These are phyloP conservation scores for Cryptus viduatorius DNA, from an alignment of 2,888 invertebrate genomes.

Conservation along the genomic window DNA sequence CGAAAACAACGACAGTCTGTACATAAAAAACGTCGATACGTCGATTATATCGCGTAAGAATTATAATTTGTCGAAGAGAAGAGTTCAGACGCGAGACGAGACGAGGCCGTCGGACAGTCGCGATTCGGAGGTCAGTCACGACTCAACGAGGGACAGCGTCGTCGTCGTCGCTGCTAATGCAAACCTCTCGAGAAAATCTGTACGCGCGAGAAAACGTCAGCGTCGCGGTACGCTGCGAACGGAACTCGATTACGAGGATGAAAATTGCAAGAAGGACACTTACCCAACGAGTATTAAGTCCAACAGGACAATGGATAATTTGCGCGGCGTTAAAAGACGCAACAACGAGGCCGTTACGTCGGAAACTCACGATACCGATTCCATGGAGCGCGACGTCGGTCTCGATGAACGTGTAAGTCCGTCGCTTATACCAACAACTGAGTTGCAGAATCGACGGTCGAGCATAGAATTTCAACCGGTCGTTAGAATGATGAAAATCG, in stretches of 20 bases:
- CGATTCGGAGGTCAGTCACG: slow-evolving; percentile 47
- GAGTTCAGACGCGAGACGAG: slow-evolving; percentile 42
- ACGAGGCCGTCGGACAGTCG: slow-evolving; percentile 51
- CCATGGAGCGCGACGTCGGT: slow-evolving; percentile 71
- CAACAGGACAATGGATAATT: slow-evolving; percentile 31
- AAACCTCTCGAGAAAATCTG: slow-evolving; percentile 39
- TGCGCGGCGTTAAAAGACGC: slow-evolving; percentile 55
- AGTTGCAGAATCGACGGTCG: slow-evolving; percentile 81
- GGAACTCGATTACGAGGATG: slow-evolving; percentile 75
- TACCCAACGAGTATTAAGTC: slow-evolving; percentile 42
- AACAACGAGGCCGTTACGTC: slow-evolving; percentile 70
- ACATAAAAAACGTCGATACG: slow-evolving; percentile 73
- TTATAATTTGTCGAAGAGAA: slow-evolving; percentile 63
- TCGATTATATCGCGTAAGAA: slow-evolving; percentile 74
- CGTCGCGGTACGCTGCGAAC: slow-evolving; percentile 67
- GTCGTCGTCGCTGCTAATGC: slow-evolving; percentile 65
- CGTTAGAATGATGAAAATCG: slow-evolving; percentile 89
- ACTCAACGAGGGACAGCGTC: slow-evolving; percentile 23
- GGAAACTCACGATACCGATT: slow-evolving; percentile 75
- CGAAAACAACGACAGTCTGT: slow-evolving; percentile 75
- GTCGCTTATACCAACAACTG: slow-evolving; percentile 74
- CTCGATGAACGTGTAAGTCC: slow-evolving; percentile 78
- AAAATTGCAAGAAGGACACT: slow-evolving; percentile 75
- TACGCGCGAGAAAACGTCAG: slow-evolving; percentile 71
- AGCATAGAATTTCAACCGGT: slow-evolving; percentile 88